phyloP scores from a whole-genome alignment of 2,113 vertebrate species.

The Lamprotornis superbus region DNA sequence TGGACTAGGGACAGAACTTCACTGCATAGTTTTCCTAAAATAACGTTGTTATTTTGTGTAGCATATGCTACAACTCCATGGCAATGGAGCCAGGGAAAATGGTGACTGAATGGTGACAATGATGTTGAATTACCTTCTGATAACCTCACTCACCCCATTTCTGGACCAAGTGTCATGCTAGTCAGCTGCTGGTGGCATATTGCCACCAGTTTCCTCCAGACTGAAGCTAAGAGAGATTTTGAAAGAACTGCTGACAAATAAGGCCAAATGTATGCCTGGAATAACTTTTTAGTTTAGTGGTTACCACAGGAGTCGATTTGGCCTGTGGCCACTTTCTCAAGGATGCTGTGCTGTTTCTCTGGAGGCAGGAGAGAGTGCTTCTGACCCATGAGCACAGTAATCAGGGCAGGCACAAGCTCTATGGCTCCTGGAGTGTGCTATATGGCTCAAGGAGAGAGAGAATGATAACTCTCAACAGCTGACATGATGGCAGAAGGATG shows the following conservation, averaged over 20 bases:
- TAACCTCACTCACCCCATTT: slow-evolving; percentile 7
- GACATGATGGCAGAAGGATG: background rate
- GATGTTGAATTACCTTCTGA: slow-evolving; percentile 24
- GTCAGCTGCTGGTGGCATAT: slow-evolving; percentile 1
- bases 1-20: background rate
- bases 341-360: background rate
- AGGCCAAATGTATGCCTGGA: background rate
- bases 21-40: slow-evolving; percentile 56
- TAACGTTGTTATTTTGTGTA: slow-evolving; percentile 32
- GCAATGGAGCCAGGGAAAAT: background rate
- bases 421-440: background rate
- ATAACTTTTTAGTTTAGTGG: background rate
- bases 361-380: background rate
- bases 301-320: background rate
- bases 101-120: slow-evolving; percentile 30
- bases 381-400: background rate
- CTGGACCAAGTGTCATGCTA: background rate
- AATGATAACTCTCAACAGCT: background rate
- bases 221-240: background rate
- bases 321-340: background rate
- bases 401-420: background rate
- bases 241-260: background rate
- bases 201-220: background rate
- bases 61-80: slow-evolving; percentile 27
- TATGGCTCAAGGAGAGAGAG: background rate